Base-by-base conservation (phyloP, 37 sponge, comb jelly and placozoan species). In the Cladorhizidae sp. region DNA sequence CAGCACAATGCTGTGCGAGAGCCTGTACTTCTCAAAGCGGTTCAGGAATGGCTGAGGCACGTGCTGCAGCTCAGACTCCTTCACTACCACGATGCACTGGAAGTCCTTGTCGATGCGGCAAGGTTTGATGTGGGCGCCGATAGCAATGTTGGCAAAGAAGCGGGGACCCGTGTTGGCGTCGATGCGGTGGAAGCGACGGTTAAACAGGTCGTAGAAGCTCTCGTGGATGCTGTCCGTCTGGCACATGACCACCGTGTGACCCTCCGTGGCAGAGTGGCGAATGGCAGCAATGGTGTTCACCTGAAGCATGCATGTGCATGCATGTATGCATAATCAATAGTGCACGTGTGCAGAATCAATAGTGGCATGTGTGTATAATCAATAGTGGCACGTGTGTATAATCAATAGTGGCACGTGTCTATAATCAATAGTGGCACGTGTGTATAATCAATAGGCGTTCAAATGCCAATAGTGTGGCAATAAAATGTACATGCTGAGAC, bases 141-240 rank as follows among this genome's bases (percentile, higher is more conserved):
- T 95, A 59, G 95, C 92, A 77, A 95, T 92, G 79, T 95, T 95
- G 64, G 95, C 84, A 58, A 86, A 95, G 83, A 80, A 95, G 7
- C 89, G 75, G 12, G 79, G 79, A 45, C 92, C 92, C 20, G 73
- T 26, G 20, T 77, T 74, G 40, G 87, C 83, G 75, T 91, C 93
- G 65, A 95, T 95, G 61, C 86, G 72, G n/a, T 87, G 79, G 76
- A 92, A 95, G 17, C 89, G 80, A 55, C 90, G 81, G 40, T 95
- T 95, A 78, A 95, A 95, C 55, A 95, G 87, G 62, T 95, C 96
- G 70, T 95, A 95, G 85, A 95, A 95, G 72, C 93, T 89, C 76
- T 95, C 96, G 49, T 92, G 90, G 68, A 95, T 89, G 40, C 81
- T 88, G 64, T 95, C 96, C 9, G 93, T 89, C 56, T 95, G 93